Base-by-base conservation (phyloP, 2,888 invertebrate species). In the Diarsia mendica region DNA sequence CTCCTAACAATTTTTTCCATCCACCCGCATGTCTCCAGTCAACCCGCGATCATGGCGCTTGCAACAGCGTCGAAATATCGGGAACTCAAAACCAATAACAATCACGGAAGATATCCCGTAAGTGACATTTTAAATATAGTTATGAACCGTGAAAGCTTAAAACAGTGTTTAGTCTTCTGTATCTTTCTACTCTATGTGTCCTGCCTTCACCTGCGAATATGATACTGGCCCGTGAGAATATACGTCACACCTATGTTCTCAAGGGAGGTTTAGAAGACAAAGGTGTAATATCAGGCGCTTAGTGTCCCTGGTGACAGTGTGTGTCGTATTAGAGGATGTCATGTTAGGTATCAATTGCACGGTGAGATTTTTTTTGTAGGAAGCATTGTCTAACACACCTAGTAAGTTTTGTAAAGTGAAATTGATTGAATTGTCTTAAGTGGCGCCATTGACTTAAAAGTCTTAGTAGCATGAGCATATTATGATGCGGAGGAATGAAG, bases 211-310 rank as follows among this genome's bases (percentile, higher is more conserved):
- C 48, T 49, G 68, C 63, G 44, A 84, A 72, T 70, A 67, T 81
- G 72, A 82, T 85, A 75, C 69, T 46, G 76, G 69, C 85, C 75
- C 60, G 9, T n/a, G 82, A 61, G 82, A 66, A 72, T 76, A 60
- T 23, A 63, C 67, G 69, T 75, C 69, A 76, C 76, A 81, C 63
- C 49, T 63, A 46, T 60, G 23, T 61, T 73, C 82, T 53, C 71
- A 23, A 64, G 65, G 60, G 82, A 72, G 66, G 60, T 82, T 63
- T n/a, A 3, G 63, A 67, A 81, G 51, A 72, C 53, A 46, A 39
- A 66, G 71, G 82, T 81, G 82, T 81, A 81, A 82, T 85, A 75
- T 85, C 77, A 67, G 66, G 65, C 53, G 63, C 65, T 81, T 28
- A 20, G 44, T 64, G 23, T 67, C 74, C 68, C 70, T 28, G 20